These are phyloP conservation scores for Rhinophrynus dorsalis DNA, from an alignment of 2,797 vertebrate genomes.

Conservation along the genomic window DNA sequence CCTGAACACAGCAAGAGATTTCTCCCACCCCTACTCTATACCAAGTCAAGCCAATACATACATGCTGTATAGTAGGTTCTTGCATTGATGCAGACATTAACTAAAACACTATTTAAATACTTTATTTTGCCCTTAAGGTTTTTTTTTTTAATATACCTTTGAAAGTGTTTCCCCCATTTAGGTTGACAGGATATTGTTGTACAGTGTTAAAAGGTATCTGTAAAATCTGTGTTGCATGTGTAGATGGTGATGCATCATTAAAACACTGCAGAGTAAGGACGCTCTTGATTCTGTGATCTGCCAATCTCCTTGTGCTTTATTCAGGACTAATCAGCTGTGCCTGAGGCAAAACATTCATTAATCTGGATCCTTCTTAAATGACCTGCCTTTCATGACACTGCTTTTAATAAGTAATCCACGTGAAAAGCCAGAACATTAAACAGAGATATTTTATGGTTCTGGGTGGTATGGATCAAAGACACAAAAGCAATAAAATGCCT, in stretches of 20 bases:
- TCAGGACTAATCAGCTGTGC: not conserved
- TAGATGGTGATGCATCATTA: not conserved
- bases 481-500: not conserved
- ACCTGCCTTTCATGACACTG: not conserved
- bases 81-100: too few species aligned
- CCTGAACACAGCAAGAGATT: too few species aligned
- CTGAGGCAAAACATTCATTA: not conserved
- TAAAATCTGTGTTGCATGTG: too few species aligned
- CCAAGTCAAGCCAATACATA: too few species aligned
- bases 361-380: slow-evolving; percentile 1
- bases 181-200: too few species aligned
- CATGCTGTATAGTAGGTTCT: too few species aligned
- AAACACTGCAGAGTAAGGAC: not conserved
- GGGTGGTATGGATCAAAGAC: not conserved
- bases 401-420: slow-evolving; percentile 1
- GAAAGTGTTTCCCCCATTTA: too few species aligned
- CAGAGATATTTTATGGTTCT: not conserved
- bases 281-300: not conserved
- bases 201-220: too few species aligned
- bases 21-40: too few species aligned
- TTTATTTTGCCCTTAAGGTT: too few species aligned
- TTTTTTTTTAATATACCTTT: too few species aligned
- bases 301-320: not conserved
- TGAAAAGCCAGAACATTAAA: not conserved
- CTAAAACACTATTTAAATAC: too few species aligned